Conservation (phyloP, 2,888 invertebrate species). For the Phortica okadai region DNA sequence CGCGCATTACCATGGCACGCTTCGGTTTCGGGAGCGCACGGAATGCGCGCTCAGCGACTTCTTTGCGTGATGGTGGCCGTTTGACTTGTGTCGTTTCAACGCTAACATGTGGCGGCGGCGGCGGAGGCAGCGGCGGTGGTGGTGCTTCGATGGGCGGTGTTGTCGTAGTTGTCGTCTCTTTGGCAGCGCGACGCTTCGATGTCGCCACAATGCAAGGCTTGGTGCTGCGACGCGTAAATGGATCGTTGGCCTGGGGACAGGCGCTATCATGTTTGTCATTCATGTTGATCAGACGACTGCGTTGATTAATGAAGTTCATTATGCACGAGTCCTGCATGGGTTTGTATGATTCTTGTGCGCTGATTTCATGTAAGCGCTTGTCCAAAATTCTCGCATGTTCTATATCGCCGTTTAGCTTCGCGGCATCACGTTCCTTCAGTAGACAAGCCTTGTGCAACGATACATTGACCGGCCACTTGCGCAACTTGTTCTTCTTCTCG, state of each 20-base stretch:
- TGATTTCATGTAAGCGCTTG: neutral
- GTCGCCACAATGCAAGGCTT: neutral
- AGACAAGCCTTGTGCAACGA: neutral
- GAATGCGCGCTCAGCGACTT: neutral
- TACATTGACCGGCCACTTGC: neutral
- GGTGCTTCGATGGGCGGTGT: neutral
- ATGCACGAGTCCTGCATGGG: too few species aligned
- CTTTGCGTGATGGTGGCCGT: neutral
- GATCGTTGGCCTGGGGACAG: neutral
- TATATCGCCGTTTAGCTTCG: neutral
- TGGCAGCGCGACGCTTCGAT: neutral
- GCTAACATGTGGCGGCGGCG: too few species aligned
- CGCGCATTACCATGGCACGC: too few species aligned
- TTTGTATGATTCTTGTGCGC: neutral
- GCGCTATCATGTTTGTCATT: neutral
- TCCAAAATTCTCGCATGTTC: neutral
- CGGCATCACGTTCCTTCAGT: slow-evolving; percentile 12
- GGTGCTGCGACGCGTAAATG: slow-evolving; percentile 18
- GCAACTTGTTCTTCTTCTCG: neutral
- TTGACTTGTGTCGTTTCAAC: too few species aligned
- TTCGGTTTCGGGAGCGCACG: too few species aligned
- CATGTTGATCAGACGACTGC: neutral
- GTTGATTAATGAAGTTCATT: too few species aligned
- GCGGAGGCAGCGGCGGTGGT: neutral
- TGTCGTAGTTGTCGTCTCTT: too few species aligned